A percentile compares a stretch with the other conserved stretches of the same genome.
Evolutionary conservation across 64 coral and sea anemone genomes (phyloP).

Genomic region (Acropora yongei): DNA sequence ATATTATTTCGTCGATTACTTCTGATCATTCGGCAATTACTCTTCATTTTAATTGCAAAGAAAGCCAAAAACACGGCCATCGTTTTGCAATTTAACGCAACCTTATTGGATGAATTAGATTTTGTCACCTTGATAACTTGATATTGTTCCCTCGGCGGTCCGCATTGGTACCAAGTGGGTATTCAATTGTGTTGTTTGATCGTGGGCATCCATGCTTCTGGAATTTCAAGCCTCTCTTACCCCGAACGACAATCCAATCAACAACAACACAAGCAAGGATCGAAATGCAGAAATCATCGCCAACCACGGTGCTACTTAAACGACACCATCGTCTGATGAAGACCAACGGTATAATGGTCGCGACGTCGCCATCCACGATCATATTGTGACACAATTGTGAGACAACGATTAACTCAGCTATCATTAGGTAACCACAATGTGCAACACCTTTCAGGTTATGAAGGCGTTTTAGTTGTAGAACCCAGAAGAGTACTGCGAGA

Average conservation of each 20-base stretch:
- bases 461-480: background rate
- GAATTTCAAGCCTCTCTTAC: too few species aligned
- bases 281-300: too few species aligned
- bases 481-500: background rate
- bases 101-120: background rate
- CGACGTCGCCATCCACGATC: too few species aligned
- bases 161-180: background rate
- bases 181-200: background rate
- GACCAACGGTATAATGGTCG: too few species aligned
- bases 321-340: too few species aligned
- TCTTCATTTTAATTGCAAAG: background rate
- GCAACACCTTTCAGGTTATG: background rate
- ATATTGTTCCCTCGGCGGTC: background rate
- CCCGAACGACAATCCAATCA: too few species aligned
- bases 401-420: background rate
- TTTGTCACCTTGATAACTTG: slow-evolving; percentile 10
- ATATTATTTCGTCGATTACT: background rate
- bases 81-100: slow-evolving; percentile 27
- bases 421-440: background rate
- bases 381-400: too few species aligned
- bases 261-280: too few species aligned
- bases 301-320: too few species aligned
- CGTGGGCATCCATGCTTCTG: too few species aligned
- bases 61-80: background rate
- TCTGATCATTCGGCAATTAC: slow-evolving; percentile 23